Base-by-base conservation (phyloP, 2,113 vertebrate species). In the Macroglossus sobrinus region DNA sequence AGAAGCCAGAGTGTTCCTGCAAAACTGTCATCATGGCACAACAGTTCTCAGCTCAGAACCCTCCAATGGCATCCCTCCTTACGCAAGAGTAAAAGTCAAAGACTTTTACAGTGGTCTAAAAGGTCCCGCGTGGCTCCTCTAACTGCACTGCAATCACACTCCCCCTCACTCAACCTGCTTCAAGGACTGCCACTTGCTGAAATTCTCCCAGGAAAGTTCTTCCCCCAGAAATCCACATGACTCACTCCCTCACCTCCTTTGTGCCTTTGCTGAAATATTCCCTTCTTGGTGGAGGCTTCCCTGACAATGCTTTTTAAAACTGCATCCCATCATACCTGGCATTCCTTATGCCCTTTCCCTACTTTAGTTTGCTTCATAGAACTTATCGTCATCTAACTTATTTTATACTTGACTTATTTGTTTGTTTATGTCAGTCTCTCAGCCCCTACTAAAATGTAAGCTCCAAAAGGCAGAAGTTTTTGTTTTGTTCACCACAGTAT, bases 41-140 rank as follows among this genome's bases (percentile, higher is more conserved):
- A 7, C 11, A 24, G 71, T 78, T 72, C 19, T 64, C 18, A 66
- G 38, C 35, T 93, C 68, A 47, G 50, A 78, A 68, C 33, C 14
- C 30, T 45, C 40, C 35, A 15, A 4, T 84, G 26, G 30, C 43
- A 33, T 84, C 47, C 6, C 7, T 43, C 43, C 61, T 61, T 55
- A 72, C 68, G 89, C 43, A 68, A 50, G 38, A 47, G 43, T 66
- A 94, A 69, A 89, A 94, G 72, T 4, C 59, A 80, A 79, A 69
- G 55, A 47, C 47, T 59, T 72, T 40, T 68, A 24, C 21, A 89
- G 55, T 33, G 45, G 47, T 64, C 35, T 35, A 13, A 13, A 64
- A 24, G 21, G 22, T 2, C 18, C 26, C 14, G 2, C 1, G 1
- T 28, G 26, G 33, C 16, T 7, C 38, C 50, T 59, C 50, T 61